These are phyloP conservation scores for Phyllostomus discolor DNA, from an alignment of 2,113 vertebrate species.

Conservation along the genomic window DNA sequence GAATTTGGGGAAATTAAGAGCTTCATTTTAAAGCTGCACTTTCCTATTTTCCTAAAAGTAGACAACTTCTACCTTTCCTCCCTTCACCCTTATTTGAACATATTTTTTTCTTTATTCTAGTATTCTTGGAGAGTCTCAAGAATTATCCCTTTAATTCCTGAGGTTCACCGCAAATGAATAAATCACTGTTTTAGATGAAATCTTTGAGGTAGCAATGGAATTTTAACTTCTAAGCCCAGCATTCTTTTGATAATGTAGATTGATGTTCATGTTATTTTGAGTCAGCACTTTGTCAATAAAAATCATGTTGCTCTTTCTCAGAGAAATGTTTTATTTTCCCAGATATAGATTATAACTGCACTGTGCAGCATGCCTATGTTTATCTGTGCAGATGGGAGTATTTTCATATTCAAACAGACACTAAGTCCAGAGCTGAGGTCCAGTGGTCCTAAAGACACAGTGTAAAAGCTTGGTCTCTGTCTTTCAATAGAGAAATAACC, in stretches of 20 bases:
- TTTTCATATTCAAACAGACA: not conserved
- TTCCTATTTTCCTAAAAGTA: not conserved
- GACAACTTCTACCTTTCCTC: not conserved
- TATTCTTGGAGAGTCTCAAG: not conserved
- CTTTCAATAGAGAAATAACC: not conserved
- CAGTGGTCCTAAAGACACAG: not conserved
- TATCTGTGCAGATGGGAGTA: not conserved
- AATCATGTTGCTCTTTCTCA: not conserved
- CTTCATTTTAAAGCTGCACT: not conserved
- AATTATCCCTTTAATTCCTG: not conserved
- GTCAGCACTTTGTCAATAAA: conserved; percentile 8
- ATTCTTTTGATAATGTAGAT: not conserved
- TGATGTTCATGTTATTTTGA: not conserved
- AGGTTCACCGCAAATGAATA: not conserved
- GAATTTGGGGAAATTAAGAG: not conserved
- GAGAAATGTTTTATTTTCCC: not conserved
- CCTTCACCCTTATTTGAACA: accelerated
- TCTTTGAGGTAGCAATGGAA: not conserved
- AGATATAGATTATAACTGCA: not conserved
- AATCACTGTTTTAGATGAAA: not conserved
- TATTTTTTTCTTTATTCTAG: not conserved
- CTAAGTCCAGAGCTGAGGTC: not conserved
- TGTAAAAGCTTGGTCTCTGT: not conserved
- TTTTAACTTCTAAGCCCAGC: not conserved
- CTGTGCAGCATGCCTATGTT: not conserved